These are phyloP conservation scores for Hirtodrosophila histrioides DNA, from an alignment of 2,888 invertebrate species.

Conservation along the genomic window DNA sequence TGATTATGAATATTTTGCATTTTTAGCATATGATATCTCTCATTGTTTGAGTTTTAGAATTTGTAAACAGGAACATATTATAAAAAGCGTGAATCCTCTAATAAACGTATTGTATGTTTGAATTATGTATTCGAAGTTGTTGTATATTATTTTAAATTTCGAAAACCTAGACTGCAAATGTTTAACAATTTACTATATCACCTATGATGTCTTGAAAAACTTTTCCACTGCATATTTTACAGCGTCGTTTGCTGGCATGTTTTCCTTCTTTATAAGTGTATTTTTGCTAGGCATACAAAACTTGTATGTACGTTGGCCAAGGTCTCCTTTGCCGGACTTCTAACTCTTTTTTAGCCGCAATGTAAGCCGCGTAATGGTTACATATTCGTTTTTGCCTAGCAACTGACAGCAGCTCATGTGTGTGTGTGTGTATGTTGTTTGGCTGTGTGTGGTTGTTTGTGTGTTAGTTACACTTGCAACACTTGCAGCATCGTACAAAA, in stretches of 20 bases:
- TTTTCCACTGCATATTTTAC: too few relatives aligned
- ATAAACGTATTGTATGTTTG: too few relatives aligned
- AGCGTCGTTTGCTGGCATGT: background rate
- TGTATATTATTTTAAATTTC: too few relatives aligned
- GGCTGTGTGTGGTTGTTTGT: conserved; percentile 13
- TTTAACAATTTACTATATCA: too few relatives aligned
- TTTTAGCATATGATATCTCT: too few relatives aligned
- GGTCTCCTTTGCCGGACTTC: conserved; percentile 1
- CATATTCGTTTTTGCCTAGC: conserved; percentile 14
- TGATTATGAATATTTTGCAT: too few relatives aligned
- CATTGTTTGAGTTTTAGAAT: too few relatives aligned
- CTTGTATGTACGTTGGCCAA: conserved; percentile 11
- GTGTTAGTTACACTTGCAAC: conserved; percentile 49
- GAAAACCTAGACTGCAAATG: too few relatives aligned
- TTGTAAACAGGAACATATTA: too few relatives aligned
- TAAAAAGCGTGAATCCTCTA: too few relatives aligned
- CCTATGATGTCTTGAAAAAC: too few relatives aligned
- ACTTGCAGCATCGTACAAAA: conserved; percentile 48
- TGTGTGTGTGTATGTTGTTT: conserved; percentile 12
- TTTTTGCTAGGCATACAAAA: conserved; percentile 15
- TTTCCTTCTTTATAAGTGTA: conserved; percentile 8
- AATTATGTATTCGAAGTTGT: too few relatives aligned
- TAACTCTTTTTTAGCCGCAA: conserved; percentile 14
- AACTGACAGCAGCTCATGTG: conserved; percentile 14
- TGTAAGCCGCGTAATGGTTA: conserved; percentile 25